Percentiles rank a stretch among this genome's conserved stretches.
These are phyloP conservation scores for Thysanoteuthis rhombus DNA, from an alignment of 2,888 invertebrate genomes.

Conservation along the genomic window DNA sequence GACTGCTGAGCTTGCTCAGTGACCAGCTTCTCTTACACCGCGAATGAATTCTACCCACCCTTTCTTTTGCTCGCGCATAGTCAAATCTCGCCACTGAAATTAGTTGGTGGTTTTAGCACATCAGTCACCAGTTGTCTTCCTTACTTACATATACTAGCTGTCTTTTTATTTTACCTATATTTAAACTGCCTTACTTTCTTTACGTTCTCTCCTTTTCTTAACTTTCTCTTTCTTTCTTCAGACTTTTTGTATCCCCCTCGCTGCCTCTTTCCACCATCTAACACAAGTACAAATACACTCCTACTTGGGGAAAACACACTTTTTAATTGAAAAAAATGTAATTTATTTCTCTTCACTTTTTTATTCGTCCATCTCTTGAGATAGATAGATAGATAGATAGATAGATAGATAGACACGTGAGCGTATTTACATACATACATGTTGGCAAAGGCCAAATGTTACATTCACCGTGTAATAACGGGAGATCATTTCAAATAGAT, in stretches of 20 bases:
- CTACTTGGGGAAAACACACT: neutral
- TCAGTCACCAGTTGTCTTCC: neutral
- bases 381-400: neutral
- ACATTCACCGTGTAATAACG: too few relatives aligned
- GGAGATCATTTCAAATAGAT: too few relatives aligned
- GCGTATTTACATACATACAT: too few relatives aligned
- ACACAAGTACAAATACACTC: neutral
- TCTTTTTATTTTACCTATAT: neutral
- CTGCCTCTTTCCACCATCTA: neutral
- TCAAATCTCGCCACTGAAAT: neutral
- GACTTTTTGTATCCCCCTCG: too few relatives aligned
- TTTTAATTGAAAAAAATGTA: neutral
- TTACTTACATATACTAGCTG: neutral
- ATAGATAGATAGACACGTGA: neutral
- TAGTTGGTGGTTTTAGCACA: neutral
- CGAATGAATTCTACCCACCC: neutral
- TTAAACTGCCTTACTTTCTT: neutral
- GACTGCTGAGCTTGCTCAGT: constrained; percentile 16
- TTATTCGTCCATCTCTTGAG: too few relatives aligned
- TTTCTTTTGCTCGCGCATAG: neutral
- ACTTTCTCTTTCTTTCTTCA: neutral
- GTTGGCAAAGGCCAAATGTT: too few relatives aligned
- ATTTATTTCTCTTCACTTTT: neutral
- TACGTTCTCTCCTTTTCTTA: neutral
- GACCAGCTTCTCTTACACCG: neutral